These are phyloP conservation scores for Orientallactaga sibirica DNA, from an alignment of 2,797 vertebrate genomes.

Conservation along the genomic window DNA sequence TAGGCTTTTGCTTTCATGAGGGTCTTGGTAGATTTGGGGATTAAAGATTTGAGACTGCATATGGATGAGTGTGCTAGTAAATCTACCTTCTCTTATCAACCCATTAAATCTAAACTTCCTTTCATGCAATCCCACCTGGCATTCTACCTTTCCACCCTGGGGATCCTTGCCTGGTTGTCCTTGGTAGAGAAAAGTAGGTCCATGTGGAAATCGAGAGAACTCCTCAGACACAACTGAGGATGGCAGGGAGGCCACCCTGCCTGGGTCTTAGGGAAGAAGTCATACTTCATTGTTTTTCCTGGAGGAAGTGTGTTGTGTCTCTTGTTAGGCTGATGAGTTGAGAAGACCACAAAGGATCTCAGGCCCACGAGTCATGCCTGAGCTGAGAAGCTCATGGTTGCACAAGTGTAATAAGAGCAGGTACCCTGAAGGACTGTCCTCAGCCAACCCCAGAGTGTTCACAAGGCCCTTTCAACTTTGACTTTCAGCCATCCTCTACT, in stretches of 20 bases:
- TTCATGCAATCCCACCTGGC: neutral
- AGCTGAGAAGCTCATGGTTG: neutral
- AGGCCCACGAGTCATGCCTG: neutral
- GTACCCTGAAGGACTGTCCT: neutral
- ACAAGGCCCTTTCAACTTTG: neutral
- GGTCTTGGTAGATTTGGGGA: neutral
- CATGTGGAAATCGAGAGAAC: neutral
- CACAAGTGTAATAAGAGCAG: neutral
- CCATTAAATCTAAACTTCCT: neutral
- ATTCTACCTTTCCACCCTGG: neutral
- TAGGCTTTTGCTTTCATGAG: neutral
- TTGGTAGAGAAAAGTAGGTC: neutral
- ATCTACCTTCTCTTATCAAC: neutral
- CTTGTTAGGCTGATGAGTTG: neutral
- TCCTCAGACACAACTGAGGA: neutral
- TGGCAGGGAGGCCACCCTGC: neutral
- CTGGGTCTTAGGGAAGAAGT: neutral
- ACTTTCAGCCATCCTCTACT: neutral
- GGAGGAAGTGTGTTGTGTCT: neutral
- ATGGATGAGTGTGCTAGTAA: neutral
- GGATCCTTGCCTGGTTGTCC: neutral
- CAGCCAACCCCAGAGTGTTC: neutral
- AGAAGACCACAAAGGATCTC: neutral
- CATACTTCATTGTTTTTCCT: neutral
- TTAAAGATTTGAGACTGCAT: neutral